Evolutionary conservation across 2,113 vertebrate genomes (phyloP), one percentile per base, ranked within the genome.

Genomic region (Herpailurus yagouaroundi): DNA sequence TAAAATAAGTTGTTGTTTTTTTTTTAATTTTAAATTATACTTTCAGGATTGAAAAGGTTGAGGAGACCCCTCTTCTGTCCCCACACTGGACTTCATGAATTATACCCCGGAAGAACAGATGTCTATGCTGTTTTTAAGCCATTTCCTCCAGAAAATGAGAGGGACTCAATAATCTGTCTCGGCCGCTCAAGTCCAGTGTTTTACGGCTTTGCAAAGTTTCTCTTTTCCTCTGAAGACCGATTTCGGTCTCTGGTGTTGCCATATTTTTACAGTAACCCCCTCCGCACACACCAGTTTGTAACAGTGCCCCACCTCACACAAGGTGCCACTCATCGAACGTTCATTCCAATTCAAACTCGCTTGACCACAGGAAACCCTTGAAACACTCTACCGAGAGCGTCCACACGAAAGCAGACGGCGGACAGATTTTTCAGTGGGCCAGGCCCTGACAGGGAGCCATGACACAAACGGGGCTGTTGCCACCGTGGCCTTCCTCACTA

Each of bases 11-110:
- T 45, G 1, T 9, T 14, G 1, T 50, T 50, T 29, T 76, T 36
- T 69, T 31, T 57, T 66, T 31, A 63, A 57, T 23, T 73, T 92
- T 90, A 94, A 89, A 90, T 73, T 23, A 89, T 6, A 76, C 7
- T 94, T 98, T 71, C 36, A 90, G 50, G 29, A 80, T 23, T 38
- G 29, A 52, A 57, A 93, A 86, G 73, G 52, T 60, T 55, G 74
- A 45, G 92, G 52, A 82, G 77, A 94, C 9, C 82, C 73, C 76
- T 52, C 77, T 94, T 95, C 69, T 68, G 84, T 96, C 76, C 95
- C 92, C 80, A 63, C 16, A 87, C 8, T 77, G 16, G 64, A 84
- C 29, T 95, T 93, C 57, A 57, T 38, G 50, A 93, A 63, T 21
- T 41, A 79, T 14, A 95, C 23, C 14, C 57, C 55, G 66, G 64